phyloP scores from a whole-genome alignment of 1,140 invertebrate genomes.

The Caenorhabditis remanei region DNA sequence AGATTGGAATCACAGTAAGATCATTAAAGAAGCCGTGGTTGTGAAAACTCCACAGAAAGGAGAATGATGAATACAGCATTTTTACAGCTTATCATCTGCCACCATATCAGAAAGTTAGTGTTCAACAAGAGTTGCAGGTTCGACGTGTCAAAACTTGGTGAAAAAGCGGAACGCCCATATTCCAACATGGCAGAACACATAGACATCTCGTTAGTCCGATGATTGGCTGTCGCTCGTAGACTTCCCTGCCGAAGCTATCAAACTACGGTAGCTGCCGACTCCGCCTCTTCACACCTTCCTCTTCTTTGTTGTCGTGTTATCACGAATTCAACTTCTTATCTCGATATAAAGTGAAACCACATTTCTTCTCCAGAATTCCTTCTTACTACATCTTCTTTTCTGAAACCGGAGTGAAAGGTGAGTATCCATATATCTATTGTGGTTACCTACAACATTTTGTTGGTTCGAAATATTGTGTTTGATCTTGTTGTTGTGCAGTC shows the following conservation, averaged over 20 bases:
- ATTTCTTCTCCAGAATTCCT: neutral
- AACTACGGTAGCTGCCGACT: constrained; percentile 5
- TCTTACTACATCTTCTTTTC: no score
- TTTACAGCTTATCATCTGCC: no score
- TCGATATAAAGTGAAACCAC: neutral
- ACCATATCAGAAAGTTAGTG: no score
- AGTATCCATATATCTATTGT: neutral
- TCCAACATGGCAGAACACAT: neutral
- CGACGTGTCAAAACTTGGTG: neutral
- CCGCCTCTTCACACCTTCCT: constrained; percentile 33
- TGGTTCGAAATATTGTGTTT: neutral
- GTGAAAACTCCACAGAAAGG: no score
- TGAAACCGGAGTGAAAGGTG: no score
- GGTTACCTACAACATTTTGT: constrained; percentile 2
- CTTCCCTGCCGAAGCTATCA: neutral
- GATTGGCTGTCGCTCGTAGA: neutral
- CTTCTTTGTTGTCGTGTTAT: constrained; percentile 35
- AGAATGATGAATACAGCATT: no score
- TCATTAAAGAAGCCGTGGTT: no score
- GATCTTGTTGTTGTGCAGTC: constrained; percentile 12
- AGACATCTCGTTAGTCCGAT: neutral
- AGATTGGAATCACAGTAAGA: no score
- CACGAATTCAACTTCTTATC: constrained; percentile 1
- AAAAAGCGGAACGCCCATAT: neutral
- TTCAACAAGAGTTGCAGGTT: no score